phyloP scores from a whole-genome alignment of 2,888 invertebrate species.

The Melipona beecheii region DNA sequence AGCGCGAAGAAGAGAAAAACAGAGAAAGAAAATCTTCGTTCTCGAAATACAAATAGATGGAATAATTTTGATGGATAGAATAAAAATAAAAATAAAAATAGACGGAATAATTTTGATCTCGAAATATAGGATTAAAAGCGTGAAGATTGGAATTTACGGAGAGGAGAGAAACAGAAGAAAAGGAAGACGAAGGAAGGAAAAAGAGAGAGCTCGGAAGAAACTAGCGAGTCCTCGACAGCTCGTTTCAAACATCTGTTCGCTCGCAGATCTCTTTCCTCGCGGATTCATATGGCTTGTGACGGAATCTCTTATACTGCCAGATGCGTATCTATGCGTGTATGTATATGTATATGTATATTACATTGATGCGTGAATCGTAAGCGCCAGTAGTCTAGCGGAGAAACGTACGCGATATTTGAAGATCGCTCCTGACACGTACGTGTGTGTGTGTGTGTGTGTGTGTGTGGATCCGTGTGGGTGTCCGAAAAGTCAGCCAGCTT shows the following conservation, averaged over 20 bases:
- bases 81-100: no score
- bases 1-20: no score
- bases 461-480: not conserved
- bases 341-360: constrained; percentile 36
- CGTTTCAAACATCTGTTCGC: constrained; percentile 77
- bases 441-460: not conserved
- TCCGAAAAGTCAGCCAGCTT: not conserved
- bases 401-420: constrained; percentile 73
- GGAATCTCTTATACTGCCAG: constrained; percentile 37
- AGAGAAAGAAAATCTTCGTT: no score
- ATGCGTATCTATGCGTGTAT: constrained; percentile 13
- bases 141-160: constrained; percentile 18
- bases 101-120: no score
- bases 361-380: constrained; percentile 70
- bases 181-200: constrained; percentile 40
- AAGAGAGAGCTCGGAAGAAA: constrained; percentile 65
- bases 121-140: not conserved
- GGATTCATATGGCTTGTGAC: constrained; percentile 56
- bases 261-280: constrained; percentile 69
- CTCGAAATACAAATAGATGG: no score
- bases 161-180: not conserved
- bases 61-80: no score
- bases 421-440: constrained; percentile 2
- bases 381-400: constrained; percentile 73
- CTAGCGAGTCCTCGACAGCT: constrained; percentile 77